Evolutionary conservation across 2,888 invertebrate species (phyloP).

Genomic region (Cryptops parisi): DNA sequence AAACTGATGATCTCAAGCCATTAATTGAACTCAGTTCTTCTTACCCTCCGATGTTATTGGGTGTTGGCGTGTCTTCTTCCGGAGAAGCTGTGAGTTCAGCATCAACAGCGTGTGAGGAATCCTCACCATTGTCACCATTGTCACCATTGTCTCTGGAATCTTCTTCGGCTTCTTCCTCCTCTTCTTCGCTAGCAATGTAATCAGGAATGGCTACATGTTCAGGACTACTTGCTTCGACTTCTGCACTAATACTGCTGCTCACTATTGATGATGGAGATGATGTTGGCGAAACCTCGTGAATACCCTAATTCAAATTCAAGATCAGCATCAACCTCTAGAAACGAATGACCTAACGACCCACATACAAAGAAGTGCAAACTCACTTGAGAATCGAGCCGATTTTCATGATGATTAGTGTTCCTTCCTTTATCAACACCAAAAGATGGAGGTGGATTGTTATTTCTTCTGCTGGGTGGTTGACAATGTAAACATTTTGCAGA

Average conservation of each 20-base stretch:
- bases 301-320: too few species aligned
- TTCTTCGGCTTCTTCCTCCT: background rate
- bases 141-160: too few species aligned
- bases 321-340: too few species aligned
- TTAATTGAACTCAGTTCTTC: background rate
- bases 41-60: background rate
- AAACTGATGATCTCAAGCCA: background rate
- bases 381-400: too few species aligned
- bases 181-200: background rate
- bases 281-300: too few species aligned
- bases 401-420: too few species aligned
- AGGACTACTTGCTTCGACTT: background rate
- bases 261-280: too few species aligned
- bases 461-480: too few species aligned
- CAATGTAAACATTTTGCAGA: conserved; percentile 4
- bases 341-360: too few species aligned
- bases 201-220: conserved; percentile 4
- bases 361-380: too few species aligned
- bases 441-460: too few species aligned
- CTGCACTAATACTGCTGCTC: background rate
- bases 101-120: background rate
- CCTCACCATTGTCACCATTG: background rate
- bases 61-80: background rate
- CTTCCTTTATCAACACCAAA: background rate
- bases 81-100: conserved; percentile 1